phyloP scores from a whole-genome alignment of 2,888 invertebrate genomes.

The Meiosimyza decipiens region DNA sequence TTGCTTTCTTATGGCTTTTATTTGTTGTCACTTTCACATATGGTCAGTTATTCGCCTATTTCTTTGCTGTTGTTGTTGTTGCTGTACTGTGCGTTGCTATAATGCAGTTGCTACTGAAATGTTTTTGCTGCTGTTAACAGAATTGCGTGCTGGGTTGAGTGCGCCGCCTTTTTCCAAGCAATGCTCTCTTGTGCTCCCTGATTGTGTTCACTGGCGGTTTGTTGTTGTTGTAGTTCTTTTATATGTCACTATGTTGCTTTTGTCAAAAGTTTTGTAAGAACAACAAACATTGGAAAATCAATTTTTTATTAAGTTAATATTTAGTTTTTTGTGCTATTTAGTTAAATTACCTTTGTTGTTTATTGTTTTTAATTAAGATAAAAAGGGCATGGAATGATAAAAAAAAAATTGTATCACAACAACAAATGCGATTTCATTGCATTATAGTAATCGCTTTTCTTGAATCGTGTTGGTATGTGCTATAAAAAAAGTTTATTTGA shows the following conservation, averaged over 20 bases:
- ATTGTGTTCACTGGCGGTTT: neutral
- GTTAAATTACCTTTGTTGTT: too few species aligned
- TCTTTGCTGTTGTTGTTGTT: neutral
- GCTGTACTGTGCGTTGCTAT: neutral
- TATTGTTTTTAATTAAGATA: too few species aligned
- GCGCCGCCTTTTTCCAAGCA: neutral
- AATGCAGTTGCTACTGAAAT: neutral
- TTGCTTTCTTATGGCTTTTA: neutral
- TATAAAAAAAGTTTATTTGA: too few species aligned
- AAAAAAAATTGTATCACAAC: too few species aligned
- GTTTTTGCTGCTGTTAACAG: neutral
- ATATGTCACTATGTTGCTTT: neutral
- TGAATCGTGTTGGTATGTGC: too few species aligned
- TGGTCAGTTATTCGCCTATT: neutral
- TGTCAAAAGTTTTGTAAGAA: neutral
- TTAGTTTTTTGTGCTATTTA: too few species aligned
- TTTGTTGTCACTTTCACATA: neutral
- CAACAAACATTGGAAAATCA: conserved; percentile 3
- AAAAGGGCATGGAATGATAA: too few species aligned
- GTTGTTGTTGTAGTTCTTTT: too few species aligned
- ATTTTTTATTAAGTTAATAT: neutral
- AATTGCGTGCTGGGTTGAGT: conserved; percentile 3
- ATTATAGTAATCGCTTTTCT: too few species aligned
- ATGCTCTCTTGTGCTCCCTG: neutral
- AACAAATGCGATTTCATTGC: too few species aligned